phyloP scores from a whole-genome alignment of 1,140 invertebrate genomes.

The Macrocentrus cingulum region DNA sequence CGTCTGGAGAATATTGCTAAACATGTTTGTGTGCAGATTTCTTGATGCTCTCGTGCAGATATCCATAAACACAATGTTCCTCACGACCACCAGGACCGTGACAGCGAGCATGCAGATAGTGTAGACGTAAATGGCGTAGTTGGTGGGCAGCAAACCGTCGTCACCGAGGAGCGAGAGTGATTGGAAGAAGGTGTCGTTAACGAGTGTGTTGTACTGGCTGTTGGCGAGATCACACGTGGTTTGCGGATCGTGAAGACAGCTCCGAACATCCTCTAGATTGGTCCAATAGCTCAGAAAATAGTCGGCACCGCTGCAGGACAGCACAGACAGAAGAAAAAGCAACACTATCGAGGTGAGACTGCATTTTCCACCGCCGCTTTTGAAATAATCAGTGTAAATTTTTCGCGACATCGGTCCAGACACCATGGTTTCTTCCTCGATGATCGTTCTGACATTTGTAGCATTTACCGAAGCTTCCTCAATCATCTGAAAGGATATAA shows the following conservation, averaged over 20 bases:
- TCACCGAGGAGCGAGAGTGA: slow-evolving; percentile 34
- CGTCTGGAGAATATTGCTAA: slow-evolving; percentile 71
- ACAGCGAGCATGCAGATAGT: slow-evolving; percentile 44
- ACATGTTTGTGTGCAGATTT: slow-evolving; percentile 83
- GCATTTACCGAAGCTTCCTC: slow-evolving; percentile 11
- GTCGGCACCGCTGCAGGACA: slow-evolving; percentile 70
- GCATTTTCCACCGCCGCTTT: slow-evolving; percentile 65
- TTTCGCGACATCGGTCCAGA: slow-evolving; percentile 61
- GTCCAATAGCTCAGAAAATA: slow-evolving; percentile 82
- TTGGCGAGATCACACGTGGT: slow-evolving; percentile 13
- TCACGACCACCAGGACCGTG: slow-evolving; percentile 60
- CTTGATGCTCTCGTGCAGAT: slow-evolving; percentile 80
- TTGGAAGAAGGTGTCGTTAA: slow-evolving; percentile 25
- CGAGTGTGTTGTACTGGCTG: slow-evolving; percentile 10
- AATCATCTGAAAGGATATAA: slow-evolving; percentile 11
- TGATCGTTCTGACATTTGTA: not conserved
- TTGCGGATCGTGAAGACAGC: slow-evolving; percentile 18
- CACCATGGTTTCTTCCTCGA: slow-evolving; percentile 45
- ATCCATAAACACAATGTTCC: slow-evolving; percentile 74
- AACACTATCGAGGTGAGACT: slow-evolving; percentile 63
- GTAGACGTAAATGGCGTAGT: slow-evolving; percentile 52
- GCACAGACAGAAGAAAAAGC: slow-evolving; percentile 69
- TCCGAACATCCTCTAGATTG: slow-evolving; percentile 53
- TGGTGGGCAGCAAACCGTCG: slow-evolving; percentile 36
- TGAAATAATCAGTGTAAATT: slow-evolving; percentile 69